These are phyloP conservation scores for Drosophila putrida DNA, from an alignment of 2,888 invertebrate species.

Conservation along the genomic window DNA sequence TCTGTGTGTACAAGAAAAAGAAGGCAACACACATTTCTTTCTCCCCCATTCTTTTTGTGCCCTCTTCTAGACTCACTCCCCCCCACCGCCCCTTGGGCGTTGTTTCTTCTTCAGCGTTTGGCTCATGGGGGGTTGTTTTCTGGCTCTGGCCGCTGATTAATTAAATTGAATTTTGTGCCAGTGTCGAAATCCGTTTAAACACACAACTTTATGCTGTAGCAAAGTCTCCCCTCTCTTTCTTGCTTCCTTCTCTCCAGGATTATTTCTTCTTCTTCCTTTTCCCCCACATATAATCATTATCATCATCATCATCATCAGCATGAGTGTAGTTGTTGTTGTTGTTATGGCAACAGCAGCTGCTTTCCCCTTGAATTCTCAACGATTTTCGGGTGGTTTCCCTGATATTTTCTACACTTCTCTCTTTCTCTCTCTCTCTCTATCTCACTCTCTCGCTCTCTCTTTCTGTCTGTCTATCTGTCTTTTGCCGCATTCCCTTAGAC, in stretches of 20 bases:
- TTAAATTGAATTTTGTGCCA: slow-evolving; percentile 73
- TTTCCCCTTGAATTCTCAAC: slow-evolving; percentile 3
- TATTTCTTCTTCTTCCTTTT: slow-evolving; percentile 11
- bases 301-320: slow-evolving; percentile 24
- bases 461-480: not conserved
- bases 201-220: slow-evolving; percentile 55
- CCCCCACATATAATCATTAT: slow-evolving; percentile 32
- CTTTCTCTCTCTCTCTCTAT: not conserved
- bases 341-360: slow-evolving; percentile 53
- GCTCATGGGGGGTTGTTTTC: slow-evolving; percentile 44
- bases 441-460: not conserved
- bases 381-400: slow-evolving; percentile 60
- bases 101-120: not conserved
- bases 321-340: slow-evolving; percentile 31
- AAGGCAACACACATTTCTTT: not conserved
- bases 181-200: slow-evolving; percentile 77
- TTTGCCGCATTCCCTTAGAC: slow-evolving; percentile 47
- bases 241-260: not conserved
- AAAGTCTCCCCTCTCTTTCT: slow-evolving; percentile 1
- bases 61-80: not conserved
- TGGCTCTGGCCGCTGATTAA: slow-evolving; percentile 60
- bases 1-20: not conserved
- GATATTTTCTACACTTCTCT: slow-evolving; percentile 31
- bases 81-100: not conserved
- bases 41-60: slow-evolving; percentile 2